Evolutionary conservation across 2,888 invertebrate species (phyloP), one percentile per base, ranked within the genome.

Genomic region (Hoplodrina ambigua): DNA sequence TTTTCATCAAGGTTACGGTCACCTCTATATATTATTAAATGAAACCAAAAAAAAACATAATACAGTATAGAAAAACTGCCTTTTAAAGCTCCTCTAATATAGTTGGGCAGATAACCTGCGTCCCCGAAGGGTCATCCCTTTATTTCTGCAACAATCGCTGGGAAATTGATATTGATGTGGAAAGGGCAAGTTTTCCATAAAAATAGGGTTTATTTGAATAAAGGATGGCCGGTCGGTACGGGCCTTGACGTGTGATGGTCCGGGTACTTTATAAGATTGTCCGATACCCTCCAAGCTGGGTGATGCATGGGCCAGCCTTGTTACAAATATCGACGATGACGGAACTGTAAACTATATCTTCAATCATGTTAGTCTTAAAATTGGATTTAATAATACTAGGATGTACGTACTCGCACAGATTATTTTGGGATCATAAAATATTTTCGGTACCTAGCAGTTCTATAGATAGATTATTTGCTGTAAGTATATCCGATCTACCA

Each of bases 171-270:
- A 96, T 96, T 96, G 95, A 96, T 96, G 95, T 93, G 94, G 93
- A 95, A 93, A 94, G 94, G 95, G 94, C 94, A 94, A 90, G 91
- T 94, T 95, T 95, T 96, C 95, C 95, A 96, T 96, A 95, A 96
- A 96, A 96, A 95, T 95, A 95, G 95, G 95, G 95, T 95, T 95
- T 95, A 96, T 96, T 96, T 96, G 94, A 96, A 96, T 96, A 96
- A 96, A 94, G 94, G 95, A 96, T 95, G 93, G 90, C 91, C 91
- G 92, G 90, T 80, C 89, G 90, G 91, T 83, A 87, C 85, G 90
- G 89, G 91, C 86, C 85, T 90, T 91, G 94, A 94, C 93, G 91
- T 89, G 91, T 85, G 89, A 90, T 90, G 89, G 90, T 86, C 87
- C 82, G 88, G 91, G 80, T 92, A 91, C 91, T 94, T 93, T 94